These are phyloP conservation scores for Pararge aegeria DNA, from an alignment of 1,140 invertebrate genomes.

Conservation along the genomic window DNA sequence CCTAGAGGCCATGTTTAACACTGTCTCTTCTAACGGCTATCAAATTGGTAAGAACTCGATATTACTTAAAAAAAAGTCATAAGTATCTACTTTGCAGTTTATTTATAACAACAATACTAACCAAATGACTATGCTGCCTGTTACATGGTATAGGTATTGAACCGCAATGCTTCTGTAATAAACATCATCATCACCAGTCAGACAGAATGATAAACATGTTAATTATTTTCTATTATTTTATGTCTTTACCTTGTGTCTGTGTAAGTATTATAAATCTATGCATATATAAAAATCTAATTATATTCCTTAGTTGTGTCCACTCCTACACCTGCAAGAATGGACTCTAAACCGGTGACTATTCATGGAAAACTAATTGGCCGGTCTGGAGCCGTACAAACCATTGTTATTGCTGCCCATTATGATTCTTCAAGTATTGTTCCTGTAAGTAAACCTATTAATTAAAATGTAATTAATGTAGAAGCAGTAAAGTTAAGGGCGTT, in stretches of 20 bases:
- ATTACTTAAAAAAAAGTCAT: background rate
- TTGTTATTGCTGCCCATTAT: conserved; percentile 95
- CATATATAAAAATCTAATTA: background rate
- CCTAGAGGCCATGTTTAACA: conserved; percentile 89
- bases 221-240: no score
- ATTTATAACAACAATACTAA: no score
- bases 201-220: no score
- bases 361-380: conserved; percentile 92
- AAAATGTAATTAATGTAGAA: no score
- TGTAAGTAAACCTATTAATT: conserved; percentile 81
- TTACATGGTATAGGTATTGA: no score
- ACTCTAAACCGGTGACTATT: conserved; percentile 90
- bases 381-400: conserved; percentile 85
- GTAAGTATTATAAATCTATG: no score
- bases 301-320: conserved; percentile 78
- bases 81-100: conserved; percentile 1
- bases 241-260: no score
- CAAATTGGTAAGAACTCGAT: conserved; percentile 54
- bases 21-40: conserved; percentile 93
- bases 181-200: no score
- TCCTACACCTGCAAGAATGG: conserved; percentile 85
- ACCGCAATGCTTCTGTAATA: no score
- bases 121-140: no score
- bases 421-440: conserved; percentile 94
- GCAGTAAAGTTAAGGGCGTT: conserved; percentile 13